These are phyloP conservation scores for Tolypeutes matacus DNA, from an alignment of 2,797 vertebrate genomes.

Conservation along the genomic window DNA sequence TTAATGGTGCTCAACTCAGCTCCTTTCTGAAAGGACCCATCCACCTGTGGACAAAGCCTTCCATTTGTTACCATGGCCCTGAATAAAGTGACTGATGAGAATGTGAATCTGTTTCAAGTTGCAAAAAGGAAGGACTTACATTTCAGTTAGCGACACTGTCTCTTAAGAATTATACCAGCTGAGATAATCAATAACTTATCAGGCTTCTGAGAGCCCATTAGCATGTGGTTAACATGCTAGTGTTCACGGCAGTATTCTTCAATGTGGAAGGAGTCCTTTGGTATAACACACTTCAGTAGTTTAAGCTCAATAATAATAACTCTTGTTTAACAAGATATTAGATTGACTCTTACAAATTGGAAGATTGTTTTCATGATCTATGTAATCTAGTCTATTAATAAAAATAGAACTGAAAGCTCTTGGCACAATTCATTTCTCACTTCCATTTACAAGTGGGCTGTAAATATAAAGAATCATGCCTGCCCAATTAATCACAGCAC, in stretches of 20 bases:
- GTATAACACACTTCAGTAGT: conserved; percentile 58
- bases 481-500: conserved; percentile 76
- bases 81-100: conserved; percentile 71
- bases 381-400: conserved; percentile 79
- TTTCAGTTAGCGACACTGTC: conserved; percentile 70
- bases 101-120: conserved; percentile 70
- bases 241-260: conserved; percentile 64
- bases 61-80: conserved; percentile 65
- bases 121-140: conserved; percentile 69
- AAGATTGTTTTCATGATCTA: conserved; percentile 75
- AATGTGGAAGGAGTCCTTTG: conserved; percentile 46
- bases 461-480: conserved; percentile 74
- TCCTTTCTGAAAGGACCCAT: conserved; percentile 66
- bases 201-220: conserved; percentile 74
- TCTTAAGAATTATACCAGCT: conserved; percentile 73
- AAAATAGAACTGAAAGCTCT: conserved; percentile 79
- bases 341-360: conserved; percentile 56
- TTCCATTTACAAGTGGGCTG: conserved; percentile 80
- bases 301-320: conserved; percentile 68
- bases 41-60: conserved; percentile 77
- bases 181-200: conserved; percentile 82
- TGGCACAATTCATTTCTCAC: conserved; percentile 76
- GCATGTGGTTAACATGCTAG: conserved; percentile 75
- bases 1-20: conserved; percentile 63
- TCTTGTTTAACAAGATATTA: conserved; percentile 67